These are phyloP conservation scores for Potorous gilbertii DNA, from an alignment of 2,797 vertebrate genomes.

Conservation along the genomic window DNA sequence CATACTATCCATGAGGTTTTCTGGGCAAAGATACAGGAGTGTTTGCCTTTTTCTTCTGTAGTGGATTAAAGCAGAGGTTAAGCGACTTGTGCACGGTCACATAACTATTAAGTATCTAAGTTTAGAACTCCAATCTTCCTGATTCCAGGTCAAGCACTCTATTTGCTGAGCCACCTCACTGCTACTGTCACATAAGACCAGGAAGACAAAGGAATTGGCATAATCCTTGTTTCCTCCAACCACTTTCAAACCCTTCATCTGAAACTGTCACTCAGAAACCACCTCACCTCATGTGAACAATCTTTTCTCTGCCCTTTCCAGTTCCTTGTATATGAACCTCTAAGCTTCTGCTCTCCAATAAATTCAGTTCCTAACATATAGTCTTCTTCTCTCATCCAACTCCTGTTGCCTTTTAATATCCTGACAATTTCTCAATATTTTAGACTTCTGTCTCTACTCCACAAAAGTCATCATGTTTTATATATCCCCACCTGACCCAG, in stretches of 20 bases:
- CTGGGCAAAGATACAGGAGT: not conserved
- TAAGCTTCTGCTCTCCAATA: not conserved
- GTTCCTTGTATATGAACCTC: not conserved
- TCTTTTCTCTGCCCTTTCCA: not conserved
- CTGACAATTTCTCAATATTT: not conserved
- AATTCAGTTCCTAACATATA: not conserved
- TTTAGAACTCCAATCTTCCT: not conserved
- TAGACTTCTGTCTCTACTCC: not conserved
- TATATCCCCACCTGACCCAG: not conserved
- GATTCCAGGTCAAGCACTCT: not conserved
- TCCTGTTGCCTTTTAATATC: not conserved
- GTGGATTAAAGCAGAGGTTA: not conserved
- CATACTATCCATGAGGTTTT: not conserved
- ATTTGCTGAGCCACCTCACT: not conserved
- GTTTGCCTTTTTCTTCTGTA: not conserved
- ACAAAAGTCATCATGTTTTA: not conserved
- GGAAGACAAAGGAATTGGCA: not conserved
- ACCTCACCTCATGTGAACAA: not conserved
- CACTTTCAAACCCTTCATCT: not conserved
- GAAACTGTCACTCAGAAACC: not conserved
- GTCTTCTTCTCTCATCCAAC: not conserved
- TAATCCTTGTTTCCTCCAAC: not conserved
- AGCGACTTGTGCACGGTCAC: not conserved
- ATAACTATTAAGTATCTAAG: not conserved
- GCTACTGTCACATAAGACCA: not conserved